Percentiles rank a stretch among this genome's conserved stretches.
Conservation (phyloP, 1,140 invertebrate genomes). For the Hyposmocoma kahamanoa region DNA sequence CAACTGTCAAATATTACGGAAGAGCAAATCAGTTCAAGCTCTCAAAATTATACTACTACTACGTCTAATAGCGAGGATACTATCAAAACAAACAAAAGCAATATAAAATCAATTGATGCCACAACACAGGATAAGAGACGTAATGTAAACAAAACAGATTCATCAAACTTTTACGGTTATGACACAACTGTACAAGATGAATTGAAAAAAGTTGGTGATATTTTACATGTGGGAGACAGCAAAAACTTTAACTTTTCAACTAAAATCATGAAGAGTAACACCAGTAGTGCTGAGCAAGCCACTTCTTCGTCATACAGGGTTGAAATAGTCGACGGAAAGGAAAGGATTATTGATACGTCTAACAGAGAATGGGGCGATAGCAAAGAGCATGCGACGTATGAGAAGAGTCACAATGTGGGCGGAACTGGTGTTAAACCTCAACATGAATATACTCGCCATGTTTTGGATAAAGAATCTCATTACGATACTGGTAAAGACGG, state of each 20-base stretch:
- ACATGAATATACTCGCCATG: conserved; percentile 71
- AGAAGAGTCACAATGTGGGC: conserved; percentile 60
- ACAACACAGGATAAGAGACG: conserved; percentile 21
- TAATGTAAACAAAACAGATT: conserved; percentile 51
- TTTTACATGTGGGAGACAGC: conserved; percentile 47
- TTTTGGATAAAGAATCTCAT: conserved; percentile 68
- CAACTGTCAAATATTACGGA: background rate
- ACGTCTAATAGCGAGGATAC: conserved; percentile 1
- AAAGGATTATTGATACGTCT: conserved; percentile 71
- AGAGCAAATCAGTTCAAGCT: background rate
- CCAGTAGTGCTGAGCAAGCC: conserved; percentile 64
- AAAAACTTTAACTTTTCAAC: conserved; percentile 59
- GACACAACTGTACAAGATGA: conserved; percentile 58
- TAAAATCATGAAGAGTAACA: conserved; percentile 65
- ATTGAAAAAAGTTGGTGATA: conserved; percentile 55
- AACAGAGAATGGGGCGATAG: conserved; percentile 74
- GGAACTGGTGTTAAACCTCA: conserved; percentile 72
- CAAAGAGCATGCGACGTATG: conserved; percentile 68
- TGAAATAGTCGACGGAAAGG: conserved; percentile 75
- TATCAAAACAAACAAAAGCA: conserved; percentile 7
- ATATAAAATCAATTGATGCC: background rate
- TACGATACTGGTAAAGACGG: conserved; percentile 74
- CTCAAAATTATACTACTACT: conserved; percentile 5
- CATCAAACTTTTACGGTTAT: conserved; percentile 63
- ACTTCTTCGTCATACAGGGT: conserved; percentile 73